Base-by-base conservation (phyloP, 2,113 vertebrate genomes). In the Antennarius striatus region DNA sequence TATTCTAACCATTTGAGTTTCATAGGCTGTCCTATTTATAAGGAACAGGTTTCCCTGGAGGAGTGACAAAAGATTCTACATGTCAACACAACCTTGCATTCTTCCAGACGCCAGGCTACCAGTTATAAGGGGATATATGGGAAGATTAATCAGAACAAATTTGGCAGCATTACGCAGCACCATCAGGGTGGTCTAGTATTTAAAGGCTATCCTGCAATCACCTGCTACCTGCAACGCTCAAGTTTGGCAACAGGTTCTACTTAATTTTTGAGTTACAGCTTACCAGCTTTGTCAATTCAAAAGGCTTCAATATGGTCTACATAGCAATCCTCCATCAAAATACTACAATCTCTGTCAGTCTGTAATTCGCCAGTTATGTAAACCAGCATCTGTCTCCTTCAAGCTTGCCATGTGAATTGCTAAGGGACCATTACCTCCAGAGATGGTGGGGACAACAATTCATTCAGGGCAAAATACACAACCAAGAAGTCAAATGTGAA, bases 1-100 rank as follows among this genome's bases (percentile, higher is more conserved):
- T 55, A 86, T 85, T 56, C 50, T 17, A 84, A 73, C 46, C 36
- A 79, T 79, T 64, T 73, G 28, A 48, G 52, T 56, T 54, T 68
- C 49, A 74, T 46, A 73, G 55, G 63, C 73, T 46, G 70, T 51
- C 64, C 69, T 86, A 79, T 87, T 86, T 75, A 75, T 82, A 82
- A 67, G 45, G 15, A 56, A 63, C 49, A 68, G 15, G 40, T 54
- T 77, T 75, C 57, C 68, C 60, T 59, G 15, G 43, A 50, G 78
- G 51, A 53, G 56, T 51, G 14, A 58, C 55, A 48, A 66, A 46
- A 56, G 22, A 46, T 22, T 22, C 22, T 13, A 53, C 30, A 51
- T 47, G 54, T 73, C 29, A 67, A 63, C 66, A 70, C 60, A 61
- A 6, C 29, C 12, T 4, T 32, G 39, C 12, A 71, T 71, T 81